Percentiles rank a stretch among this genome's conserved stretches.
phyloP scores from a whole-genome alignment of 2,113 vertebrate genomes.

The Triplophysa dalaica region DNA sequence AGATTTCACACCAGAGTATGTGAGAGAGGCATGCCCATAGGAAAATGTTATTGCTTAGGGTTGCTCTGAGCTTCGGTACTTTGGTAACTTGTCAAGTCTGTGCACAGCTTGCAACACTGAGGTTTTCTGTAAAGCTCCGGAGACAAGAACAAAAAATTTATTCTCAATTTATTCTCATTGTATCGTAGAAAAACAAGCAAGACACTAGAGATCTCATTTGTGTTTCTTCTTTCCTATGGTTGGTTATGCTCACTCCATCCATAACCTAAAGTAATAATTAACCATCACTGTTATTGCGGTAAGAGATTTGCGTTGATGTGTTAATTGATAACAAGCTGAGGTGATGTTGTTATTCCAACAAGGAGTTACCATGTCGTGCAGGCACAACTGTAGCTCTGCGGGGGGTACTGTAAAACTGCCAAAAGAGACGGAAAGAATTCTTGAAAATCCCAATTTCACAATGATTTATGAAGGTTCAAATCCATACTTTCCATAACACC shows the following conservation, averaged over 20 bases:
- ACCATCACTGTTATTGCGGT: constrained; percentile 21
- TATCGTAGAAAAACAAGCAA: too few relatives aligned
- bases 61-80: too few relatives aligned
- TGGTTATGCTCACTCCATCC: background rate
- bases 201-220: too few relatives aligned
- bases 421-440: background rate
- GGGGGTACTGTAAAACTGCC: constrained; percentile 50
- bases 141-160: too few relatives aligned
- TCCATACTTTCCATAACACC: constrained; percentile 11
- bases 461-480: constrained; percentile 32
- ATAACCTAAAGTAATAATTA: constrained; percentile 19
- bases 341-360: background rate
- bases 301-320: constrained; percentile 13
- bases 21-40: background rate
- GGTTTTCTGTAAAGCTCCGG: too few relatives aligned
- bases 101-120: too few relatives aligned
- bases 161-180: too few relatives aligned
- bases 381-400: constrained; percentile 44
- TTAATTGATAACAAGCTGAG: constrained; percentile 45
- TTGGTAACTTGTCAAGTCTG: too few relatives aligned
- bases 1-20: constrained; percentile 6
- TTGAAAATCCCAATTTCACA: background rate
- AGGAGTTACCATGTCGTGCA: background rate
- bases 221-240: background rate
- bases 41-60: too few relatives aligned